A percentile compares a stretch with the other conserved stretches of the same genome.
These are phyloP conservation scores for Clamator glandarius DNA, from an alignment of 2,797 vertebrate genomes.

Conservation along the genomic window DNA sequence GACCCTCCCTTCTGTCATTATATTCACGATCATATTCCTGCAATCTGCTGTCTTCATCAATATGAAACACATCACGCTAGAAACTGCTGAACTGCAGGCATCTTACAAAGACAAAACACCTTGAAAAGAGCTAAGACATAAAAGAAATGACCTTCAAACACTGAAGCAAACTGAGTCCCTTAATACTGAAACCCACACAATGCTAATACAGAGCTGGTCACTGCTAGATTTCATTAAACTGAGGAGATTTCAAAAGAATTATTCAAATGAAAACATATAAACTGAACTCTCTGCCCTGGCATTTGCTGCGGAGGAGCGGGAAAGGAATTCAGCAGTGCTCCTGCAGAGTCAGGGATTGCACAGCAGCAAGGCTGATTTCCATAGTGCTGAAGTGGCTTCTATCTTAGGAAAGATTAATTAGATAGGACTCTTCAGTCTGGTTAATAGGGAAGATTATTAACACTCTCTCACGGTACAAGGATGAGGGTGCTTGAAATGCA, in stretches of 20 bases:
- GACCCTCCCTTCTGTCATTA: constrained; percentile 16
- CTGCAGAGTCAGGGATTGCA: background rate
- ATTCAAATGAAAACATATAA: background rate
- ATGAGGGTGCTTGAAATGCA: background rate
- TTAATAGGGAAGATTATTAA: background rate
- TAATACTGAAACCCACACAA: background rate
- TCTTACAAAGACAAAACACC: background rate
- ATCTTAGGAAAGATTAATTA: background rate
- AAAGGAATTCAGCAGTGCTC: background rate
- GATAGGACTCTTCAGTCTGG: background rate
- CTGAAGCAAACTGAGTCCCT: background rate
- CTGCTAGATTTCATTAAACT: background rate
- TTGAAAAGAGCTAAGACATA: background rate
- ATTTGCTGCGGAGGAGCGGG: background rate
- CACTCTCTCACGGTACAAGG: background rate
- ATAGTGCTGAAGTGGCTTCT: background rate
- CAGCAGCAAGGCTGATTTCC: background rate
- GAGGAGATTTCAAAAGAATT: background rate
- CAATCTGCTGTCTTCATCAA: constrained; percentile 42
- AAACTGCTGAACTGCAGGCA: background rate
- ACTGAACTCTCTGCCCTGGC: background rate
- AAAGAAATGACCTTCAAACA: background rate
- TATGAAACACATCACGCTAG: background rate
- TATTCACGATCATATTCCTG: background rate
- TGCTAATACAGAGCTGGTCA: background rate